phyloP scores from a whole-genome alignment of 1,140 invertebrate species.

The Dufourea novaeangliae region DNA sequence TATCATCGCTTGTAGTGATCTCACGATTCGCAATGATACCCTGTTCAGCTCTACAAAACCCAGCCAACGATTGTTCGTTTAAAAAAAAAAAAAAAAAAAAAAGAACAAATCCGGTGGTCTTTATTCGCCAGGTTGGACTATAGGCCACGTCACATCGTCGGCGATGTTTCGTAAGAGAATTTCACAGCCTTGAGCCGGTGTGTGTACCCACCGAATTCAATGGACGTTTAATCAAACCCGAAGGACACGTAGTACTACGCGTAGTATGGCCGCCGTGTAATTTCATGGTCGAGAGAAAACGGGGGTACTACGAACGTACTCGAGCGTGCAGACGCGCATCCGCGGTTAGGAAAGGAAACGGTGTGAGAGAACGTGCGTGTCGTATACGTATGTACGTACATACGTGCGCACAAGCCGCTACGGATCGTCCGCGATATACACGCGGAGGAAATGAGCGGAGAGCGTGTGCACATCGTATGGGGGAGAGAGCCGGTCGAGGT shows the following conservation, averaged over 20 bases:
- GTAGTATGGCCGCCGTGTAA: conserved; percentile 60
- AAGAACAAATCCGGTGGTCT: too few relatives aligned
- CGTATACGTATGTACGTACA: too few relatives aligned
- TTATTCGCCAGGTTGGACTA: neutral
- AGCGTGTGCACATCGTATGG: too few relatives aligned
- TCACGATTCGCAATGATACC: too few relatives aligned
- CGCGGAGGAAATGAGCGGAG: neutral
- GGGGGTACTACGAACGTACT: conserved; percentile 64
- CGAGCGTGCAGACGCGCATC: conserved; percentile 63
- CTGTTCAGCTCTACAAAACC: too few relatives aligned
- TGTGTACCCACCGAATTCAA: conserved; percentile 60
- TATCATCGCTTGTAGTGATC: too few relatives aligned
- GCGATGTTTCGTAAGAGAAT: conserved; percentile 57
- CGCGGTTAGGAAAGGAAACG: conserved; percentile 34
- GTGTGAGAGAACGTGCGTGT: conserved; percentile 18
- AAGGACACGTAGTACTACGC: conserved; percentile 64
- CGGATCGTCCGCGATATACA: conserved; percentile 5
- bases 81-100: too few relatives aligned
- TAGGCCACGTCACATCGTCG: conserved; percentile 16
- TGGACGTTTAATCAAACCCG: conserved; percentile 63
- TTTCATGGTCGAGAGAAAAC: conserved; percentile 67
- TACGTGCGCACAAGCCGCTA: too few relatives aligned
- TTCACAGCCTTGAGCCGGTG: conserved; percentile 43
- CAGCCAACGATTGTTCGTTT: too few relatives aligned
- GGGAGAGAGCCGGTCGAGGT: neutral